These are phyloP conservation scores for Zoroaster sp. DNA, from an alignment of 53 echinoderm and acorn worm genomes.

Conservation along the genomic window DNA sequence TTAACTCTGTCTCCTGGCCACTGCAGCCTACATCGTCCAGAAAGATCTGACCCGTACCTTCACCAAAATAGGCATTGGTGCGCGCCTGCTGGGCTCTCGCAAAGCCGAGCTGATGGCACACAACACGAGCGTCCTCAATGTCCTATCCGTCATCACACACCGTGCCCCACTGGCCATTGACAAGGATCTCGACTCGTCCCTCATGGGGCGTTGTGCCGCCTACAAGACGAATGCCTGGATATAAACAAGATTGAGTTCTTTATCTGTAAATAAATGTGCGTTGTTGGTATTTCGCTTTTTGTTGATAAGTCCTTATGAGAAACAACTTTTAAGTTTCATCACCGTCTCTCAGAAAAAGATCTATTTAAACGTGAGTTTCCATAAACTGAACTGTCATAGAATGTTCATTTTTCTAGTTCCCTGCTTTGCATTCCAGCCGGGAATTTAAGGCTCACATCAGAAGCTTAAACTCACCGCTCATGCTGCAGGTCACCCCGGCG, in stretches of 20 bases:
- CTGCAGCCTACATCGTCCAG: conserved; percentile 39
- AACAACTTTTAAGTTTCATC: too few relatives aligned
- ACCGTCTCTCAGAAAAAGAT: too few relatives aligned
- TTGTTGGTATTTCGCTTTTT: too few relatives aligned
- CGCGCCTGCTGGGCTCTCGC: not conserved
- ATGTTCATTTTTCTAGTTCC: too few relatives aligned
- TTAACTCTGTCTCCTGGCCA: conserved; percentile 16
- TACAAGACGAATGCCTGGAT: conserved; percentile 12
- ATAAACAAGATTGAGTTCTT: too few relatives aligned
- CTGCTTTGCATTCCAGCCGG: too few relatives aligned
- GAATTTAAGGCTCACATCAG: too few relatives aligned
- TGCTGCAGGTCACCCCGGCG: conserved; percentile 57
- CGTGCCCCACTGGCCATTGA: conserved; percentile 36
- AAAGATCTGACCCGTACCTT: conserved; percentile 25
- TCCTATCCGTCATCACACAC: conserved; percentile 51
- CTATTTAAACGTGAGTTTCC: too few relatives aligned
- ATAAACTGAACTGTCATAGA: too few relatives aligned
- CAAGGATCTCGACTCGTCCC: conserved; percentile 49
- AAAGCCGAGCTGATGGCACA: conserved; percentile 55
- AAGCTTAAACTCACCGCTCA: not conserved
- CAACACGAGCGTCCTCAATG: conserved; percentile 3
- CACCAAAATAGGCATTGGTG: not conserved
- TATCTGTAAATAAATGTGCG: too few relatives aligned
- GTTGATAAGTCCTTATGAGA: too few relatives aligned
- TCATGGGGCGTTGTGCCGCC: conserved; percentile 15